phyloP scores from a whole-genome alignment of 2,113 vertebrate species.

The Pseudopipra pipra region DNA sequence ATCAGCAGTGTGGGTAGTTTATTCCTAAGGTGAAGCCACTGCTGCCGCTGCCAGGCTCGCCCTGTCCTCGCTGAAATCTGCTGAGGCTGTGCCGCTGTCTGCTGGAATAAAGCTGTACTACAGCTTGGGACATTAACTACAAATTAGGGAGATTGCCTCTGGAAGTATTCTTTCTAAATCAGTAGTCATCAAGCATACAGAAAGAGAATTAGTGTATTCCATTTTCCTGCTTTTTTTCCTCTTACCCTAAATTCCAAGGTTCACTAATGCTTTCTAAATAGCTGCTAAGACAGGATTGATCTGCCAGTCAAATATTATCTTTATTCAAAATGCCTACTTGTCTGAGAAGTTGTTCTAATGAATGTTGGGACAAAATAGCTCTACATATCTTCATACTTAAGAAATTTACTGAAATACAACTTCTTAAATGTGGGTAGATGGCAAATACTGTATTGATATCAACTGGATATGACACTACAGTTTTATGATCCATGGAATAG shows the following conservation, averaged over 20 bases:
- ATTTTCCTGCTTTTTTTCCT: accelerated
- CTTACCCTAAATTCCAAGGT: background rate
- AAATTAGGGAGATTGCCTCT: background rate
- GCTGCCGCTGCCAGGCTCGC: background rate
- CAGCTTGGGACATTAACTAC: background rate
- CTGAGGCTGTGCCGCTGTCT: conserved; percentile 37
- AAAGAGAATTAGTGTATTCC: background rate
- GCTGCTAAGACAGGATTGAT: background rate
- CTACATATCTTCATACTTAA: background rate
- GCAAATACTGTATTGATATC: background rate
- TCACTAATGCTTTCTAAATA: background rate
- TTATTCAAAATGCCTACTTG: background rate
- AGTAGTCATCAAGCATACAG: background rate
- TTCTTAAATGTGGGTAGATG: background rate
- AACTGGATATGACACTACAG: background rate
- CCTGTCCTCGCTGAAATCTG: background rate
- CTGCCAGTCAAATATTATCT: background rate
- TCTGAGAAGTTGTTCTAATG: background rate
- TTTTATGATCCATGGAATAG: background rate
- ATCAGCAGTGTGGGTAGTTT: accelerated
- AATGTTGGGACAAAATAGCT: background rate
- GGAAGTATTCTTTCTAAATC: background rate
- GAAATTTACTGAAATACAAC: background rate
- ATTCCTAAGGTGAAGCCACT: background rate
- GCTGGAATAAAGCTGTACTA: conserved; percentile 26